A percentile compares a stretch with the other conserved stretches of the same genome.
Conservation (phyloP, 2,113 vertebrate genomes). For the Bujurquina vittata region DNA sequence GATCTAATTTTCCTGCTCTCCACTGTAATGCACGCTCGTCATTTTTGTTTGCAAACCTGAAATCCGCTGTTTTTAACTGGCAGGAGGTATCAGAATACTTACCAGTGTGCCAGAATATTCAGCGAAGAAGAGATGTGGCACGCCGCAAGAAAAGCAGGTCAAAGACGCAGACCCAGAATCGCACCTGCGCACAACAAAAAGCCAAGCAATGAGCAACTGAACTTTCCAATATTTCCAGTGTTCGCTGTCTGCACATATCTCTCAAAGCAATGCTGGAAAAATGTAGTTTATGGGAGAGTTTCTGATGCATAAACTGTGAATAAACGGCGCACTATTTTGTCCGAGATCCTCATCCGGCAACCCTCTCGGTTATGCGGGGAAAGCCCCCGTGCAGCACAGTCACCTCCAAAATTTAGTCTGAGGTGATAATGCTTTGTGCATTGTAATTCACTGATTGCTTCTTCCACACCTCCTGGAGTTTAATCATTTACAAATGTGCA, state of each 20-base stretch:
- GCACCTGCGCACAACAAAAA: fast-evolving
- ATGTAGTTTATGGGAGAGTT: neutral
- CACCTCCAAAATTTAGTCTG: neutral
- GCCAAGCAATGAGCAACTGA: neutral
- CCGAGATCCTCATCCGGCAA: too few relatives aligned
- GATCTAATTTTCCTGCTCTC: neutral
- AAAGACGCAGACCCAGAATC: too few relatives aligned
- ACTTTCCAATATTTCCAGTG: neutral
- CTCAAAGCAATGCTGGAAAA: neutral
- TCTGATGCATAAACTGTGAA: neutral
- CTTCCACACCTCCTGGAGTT: neutral
- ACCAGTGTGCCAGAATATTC: too few relatives aligned
- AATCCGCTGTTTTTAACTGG: too few relatives aligned
- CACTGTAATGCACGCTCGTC: neutral
- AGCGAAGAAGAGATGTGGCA: too few relatives aligned
- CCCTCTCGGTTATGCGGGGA: neutral
- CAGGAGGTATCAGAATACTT: too few relatives aligned
- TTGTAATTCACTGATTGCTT: neutral
- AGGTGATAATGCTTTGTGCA: fast-evolving
- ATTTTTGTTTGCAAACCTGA: neutral
- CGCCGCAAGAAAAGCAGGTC: too few relatives aligned
- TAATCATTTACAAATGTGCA: neutral
- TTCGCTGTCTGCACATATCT: neutral
- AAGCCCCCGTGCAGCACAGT: fast-evolving
- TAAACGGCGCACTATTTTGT: fast-evolving